Base-by-base conservation (phyloP, 2,113 vertebrate genomes). In the Charina bottae region DNA sequence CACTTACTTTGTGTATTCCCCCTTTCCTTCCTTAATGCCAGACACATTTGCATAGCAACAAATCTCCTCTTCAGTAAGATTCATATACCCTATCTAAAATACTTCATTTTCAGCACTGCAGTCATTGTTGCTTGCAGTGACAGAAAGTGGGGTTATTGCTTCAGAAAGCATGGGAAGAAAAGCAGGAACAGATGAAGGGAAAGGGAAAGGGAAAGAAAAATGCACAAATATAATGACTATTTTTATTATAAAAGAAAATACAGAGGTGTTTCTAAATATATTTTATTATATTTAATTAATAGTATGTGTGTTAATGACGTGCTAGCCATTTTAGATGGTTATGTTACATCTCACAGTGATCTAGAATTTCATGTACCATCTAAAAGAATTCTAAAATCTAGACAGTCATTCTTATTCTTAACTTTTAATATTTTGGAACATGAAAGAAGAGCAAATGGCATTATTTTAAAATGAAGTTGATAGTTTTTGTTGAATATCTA, bases 271-370 rank as follows among this genome's bases (percentile, higher is more conserved):
- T n/a, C n/a, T n/a, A 83, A 88, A 0, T 84, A 24, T 33, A 94
- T 89, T 62, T 90, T 94, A 90, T 84, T 92, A n/a, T n/a, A n/a
- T n/a, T n/a, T n/a, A n/a, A n/a, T n/a, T n/a, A n/a, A n/a, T n/a
- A n/a, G n/a, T n/a, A n/a, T n/a, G n/a, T 92, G 85, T 3, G 58
- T 93, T 94, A 83, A 89, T n/a, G 83, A 92, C 37, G 92, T 90
- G 92, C 90, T 94, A 92, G 10, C 53, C 88, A 60, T 78, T 93
- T 60, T 95, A 92, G 12, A 87, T n/a, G 11, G 88, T 23, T 89
- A 83, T n/a, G 94, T 94, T 95, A 37, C 1, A 83, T 95, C 21
- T 1, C 55, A 49, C 49, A 49, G 49, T 86, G 46, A 37, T 46
- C 23, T 90, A 19, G 85, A 89, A 54, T 3, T 93, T 93, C 56